phyloP scores from a whole-genome alignment of 1,140 invertebrate genomes.

The Bicyclus anynana region DNA sequence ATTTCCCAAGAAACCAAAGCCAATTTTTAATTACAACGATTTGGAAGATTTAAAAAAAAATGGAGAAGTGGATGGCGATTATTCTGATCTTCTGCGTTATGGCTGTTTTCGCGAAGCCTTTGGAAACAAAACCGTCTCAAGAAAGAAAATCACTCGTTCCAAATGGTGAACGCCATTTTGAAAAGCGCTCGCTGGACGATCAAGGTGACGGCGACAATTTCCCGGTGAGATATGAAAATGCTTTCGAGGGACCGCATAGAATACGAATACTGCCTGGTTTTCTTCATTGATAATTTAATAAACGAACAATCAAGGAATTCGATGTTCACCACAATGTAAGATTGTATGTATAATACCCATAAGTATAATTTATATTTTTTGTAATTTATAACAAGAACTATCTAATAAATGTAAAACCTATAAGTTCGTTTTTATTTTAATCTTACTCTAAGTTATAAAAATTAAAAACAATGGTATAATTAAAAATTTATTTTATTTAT shows the following conservation, averaged over 20 bases:
- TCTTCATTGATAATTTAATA: slow-evolving; percentile 35
- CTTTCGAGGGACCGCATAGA: slow-evolving; percentile 44
- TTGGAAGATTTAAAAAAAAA: neutral
- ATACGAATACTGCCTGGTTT: slow-evolving; percentile 52
- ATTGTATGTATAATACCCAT: too few relatives aligned
- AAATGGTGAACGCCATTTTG: slow-evolving; percentile 22
- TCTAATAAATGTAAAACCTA: too few relatives aligned
- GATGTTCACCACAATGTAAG: too few relatives aligned
- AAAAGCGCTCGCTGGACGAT: slow-evolving; percentile 20
- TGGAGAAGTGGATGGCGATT: slow-evolving; percentile 15
- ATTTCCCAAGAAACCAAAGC: too few relatives aligned
- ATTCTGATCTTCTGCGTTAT: slow-evolving; percentile 11
- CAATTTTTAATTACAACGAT: too few relatives aligned
- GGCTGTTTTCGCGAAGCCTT: neutral
- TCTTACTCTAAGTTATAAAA: neutral
- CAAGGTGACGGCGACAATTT: slow-evolving; percentile 24
- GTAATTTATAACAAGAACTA: too few relatives aligned
- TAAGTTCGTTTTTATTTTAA: too few relatives aligned
- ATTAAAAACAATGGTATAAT: slow-evolving; percentile 3
- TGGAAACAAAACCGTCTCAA: neutral
- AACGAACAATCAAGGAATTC: too few relatives aligned
- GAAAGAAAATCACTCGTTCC: neutral
- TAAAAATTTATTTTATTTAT: slow-evolving; percentile 29
- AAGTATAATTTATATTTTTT: too few relatives aligned
- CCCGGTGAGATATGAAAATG: slow-evolving; percentile 37